Evolutionary conservation across 2,113 vertebrate genomes (phyloP).

Genomic region (Xiphophorus hellerii): DNA sequence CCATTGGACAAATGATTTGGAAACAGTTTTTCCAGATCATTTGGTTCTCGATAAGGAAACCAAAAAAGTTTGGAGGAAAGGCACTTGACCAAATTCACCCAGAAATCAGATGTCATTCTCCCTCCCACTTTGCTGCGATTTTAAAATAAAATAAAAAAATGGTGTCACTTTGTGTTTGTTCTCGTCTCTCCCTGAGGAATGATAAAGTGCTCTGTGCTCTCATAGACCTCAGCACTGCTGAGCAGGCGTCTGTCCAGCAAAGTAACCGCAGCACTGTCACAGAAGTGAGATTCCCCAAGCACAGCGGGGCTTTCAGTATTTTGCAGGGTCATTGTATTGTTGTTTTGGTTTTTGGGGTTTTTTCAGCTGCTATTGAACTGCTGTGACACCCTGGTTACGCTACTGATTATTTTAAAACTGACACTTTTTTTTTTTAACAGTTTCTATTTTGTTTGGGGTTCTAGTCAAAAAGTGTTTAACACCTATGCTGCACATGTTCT

Average conservation of each 20-base stretch:
- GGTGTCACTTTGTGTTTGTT: slow-evolving; percentile 68
- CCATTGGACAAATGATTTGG: neutral
- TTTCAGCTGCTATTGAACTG: neutral
- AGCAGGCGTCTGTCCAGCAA: slow-evolving; percentile 45
- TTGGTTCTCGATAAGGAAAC: neutral
- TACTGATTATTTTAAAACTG: neutral
- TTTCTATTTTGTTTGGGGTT: too few relatives aligned
- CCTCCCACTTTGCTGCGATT: slow-evolving; percentile 8
- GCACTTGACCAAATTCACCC: slow-evolving; percentile 24
- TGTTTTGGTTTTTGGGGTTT: neutral
- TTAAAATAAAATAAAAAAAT: slow-evolving; percentile 27
- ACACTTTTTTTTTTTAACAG: neutral
- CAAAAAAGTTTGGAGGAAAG: neutral
- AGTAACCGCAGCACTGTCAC: slow-evolving; percentile 51
- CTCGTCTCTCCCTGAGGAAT: slow-evolving; percentile 49
- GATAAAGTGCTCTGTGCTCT: slow-evolving; percentile 68
- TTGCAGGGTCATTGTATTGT: slow-evolving; percentile 39
- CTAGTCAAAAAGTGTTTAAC: too few relatives aligned
- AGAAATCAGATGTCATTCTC: slow-evolving; percentile 40
- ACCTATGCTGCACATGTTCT: too few relatives aligned
- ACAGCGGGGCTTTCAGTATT: slow-evolving; percentile 35
- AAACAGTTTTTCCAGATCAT: too few relatives aligned
- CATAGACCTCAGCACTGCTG: slow-evolving; percentile 56
- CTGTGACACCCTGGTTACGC: too few relatives aligned
- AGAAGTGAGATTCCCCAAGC: slow-evolving; percentile 57